phyloP scores from a whole-genome alignment of 1,140 invertebrate species.

The Hycleus cichorii region DNA sequence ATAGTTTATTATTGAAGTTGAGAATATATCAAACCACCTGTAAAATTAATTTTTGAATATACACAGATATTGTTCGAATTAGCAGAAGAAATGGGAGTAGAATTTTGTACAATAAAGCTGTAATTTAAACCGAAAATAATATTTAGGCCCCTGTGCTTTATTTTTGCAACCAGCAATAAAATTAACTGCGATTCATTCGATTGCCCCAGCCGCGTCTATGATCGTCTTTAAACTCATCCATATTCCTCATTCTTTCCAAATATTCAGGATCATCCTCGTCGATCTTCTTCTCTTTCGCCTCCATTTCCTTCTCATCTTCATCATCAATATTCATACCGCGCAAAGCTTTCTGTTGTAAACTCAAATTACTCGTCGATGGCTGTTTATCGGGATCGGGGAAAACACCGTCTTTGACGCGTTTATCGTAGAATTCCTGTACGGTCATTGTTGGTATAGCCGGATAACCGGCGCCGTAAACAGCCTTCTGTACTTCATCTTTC shows the following conservation, averaged over 20 bases:
- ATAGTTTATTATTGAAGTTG: no score
- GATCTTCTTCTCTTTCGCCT: conserved; percentile 51
- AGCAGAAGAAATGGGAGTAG: no score
- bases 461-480: conserved; percentile 91
- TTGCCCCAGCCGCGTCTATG: conserved; percentile 85
- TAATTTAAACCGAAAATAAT: no score
- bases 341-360: conserved; percentile 36
- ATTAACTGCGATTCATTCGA: conserved; percentile 73
- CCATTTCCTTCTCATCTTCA: conserved; percentile 39
- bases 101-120: no score
- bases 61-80: no score
- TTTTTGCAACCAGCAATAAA: no score
- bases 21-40: no score
- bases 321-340: conserved; percentile 44
- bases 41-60: no score
- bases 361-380: conserved; percentile 17
- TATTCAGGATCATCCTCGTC: conserved; percentile 66
- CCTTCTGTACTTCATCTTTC: conserved; percentile 79
- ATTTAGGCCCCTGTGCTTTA: no score
- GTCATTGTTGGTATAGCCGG: conserved; percentile 86
- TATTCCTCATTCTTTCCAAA: conserved; percentile 57
- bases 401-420: conserved; percentile 72
- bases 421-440: conserved; percentile 92
- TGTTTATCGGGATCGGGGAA: conserved; percentile 40
- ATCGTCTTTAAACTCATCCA: conserved; percentile 91